Percentiles rank a stretch among this genome's conserved stretches.
phyloP scores from a whole-genome alignment of 2,113 vertebrate species.

The Ploceus nigricollis region DNA sequence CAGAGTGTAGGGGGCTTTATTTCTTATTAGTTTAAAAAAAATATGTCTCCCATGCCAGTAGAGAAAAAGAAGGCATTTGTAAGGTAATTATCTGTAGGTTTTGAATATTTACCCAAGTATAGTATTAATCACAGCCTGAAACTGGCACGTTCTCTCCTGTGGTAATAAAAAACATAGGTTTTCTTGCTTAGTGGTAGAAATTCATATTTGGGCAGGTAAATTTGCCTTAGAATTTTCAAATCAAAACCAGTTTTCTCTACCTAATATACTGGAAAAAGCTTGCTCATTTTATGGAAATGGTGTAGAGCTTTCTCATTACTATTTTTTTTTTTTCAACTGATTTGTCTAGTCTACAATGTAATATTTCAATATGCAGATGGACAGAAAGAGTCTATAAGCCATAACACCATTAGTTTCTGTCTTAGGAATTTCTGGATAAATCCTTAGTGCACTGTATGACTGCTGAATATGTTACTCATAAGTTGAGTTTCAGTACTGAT shows the following conservation, averaged over 20 bases:
- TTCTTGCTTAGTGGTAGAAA: neutral
- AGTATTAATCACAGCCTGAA: neutral
- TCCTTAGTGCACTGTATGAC: neutral
- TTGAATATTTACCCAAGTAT: neutral
- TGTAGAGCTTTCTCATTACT: neutral
- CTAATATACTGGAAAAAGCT: neutral
- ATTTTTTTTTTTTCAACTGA: neutral
- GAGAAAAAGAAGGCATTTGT: neutral
- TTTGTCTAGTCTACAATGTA: neutral
- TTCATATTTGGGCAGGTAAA: neutral
- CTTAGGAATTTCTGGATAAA: neutral
- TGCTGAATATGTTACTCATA: neutral
- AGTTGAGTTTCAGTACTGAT: neutral
- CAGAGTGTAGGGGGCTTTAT: rapidly evolving
- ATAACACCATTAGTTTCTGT: neutral
- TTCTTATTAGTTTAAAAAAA: neutral
- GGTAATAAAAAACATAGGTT: neutral
- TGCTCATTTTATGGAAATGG: neutral
- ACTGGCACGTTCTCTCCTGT: neutral
- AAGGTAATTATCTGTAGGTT: neutral
- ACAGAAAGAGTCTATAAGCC: neutral
- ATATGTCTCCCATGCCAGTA: neutral
- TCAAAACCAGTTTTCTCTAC: neutral
- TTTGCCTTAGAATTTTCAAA: neutral
- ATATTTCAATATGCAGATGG: neutral